Conservation (phyloP, 2,888 invertebrate species). For the Eremobia ochroleuca region DNA sequence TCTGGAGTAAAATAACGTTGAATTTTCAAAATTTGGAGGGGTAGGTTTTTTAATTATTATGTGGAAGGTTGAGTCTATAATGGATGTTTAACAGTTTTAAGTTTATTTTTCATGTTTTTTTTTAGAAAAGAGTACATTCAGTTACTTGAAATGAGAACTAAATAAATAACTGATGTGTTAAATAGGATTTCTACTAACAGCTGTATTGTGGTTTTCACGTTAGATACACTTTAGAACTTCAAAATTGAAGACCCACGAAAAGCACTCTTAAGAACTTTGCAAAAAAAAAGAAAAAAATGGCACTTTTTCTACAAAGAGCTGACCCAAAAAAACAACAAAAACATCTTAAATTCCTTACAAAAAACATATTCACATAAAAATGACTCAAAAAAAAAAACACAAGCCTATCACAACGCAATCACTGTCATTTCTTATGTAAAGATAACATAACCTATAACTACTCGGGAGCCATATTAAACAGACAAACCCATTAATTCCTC, state of each 20-base stretch:
- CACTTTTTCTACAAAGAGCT: not conserved
- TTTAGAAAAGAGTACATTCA: not conserved
- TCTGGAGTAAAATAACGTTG: not conserved
- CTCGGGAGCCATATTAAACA: slow-evolving; percentile 58
- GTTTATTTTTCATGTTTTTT: not conserved
- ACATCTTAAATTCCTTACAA: no score
- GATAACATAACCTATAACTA: slow-evolving; percentile 38
- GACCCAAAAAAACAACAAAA: no score
- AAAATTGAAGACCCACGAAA: not conserved
- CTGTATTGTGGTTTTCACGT: no score
- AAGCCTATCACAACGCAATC: slow-evolving; percentile 8
- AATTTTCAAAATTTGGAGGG: not conserved
- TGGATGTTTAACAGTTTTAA: not conserved
- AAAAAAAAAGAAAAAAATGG: not conserved
- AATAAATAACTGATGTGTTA: not conserved
- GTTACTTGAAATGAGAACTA: not conserved
- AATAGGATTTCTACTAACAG: not conserved
- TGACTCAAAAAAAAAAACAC: slow-evolving; percentile 17
- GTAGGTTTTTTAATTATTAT: not conserved
- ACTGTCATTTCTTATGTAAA: slow-evolving; percentile 54
- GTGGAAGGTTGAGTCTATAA: not conserved
- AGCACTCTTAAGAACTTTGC: not conserved
- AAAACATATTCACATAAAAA: not conserved
- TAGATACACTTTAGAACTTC: not conserved
- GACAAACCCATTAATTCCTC: slow-evolving; percentile 63